Base-by-base conservation (phyloP, 2,113 vertebrate genomes). In the Tachysurus vachellii region DNA sequence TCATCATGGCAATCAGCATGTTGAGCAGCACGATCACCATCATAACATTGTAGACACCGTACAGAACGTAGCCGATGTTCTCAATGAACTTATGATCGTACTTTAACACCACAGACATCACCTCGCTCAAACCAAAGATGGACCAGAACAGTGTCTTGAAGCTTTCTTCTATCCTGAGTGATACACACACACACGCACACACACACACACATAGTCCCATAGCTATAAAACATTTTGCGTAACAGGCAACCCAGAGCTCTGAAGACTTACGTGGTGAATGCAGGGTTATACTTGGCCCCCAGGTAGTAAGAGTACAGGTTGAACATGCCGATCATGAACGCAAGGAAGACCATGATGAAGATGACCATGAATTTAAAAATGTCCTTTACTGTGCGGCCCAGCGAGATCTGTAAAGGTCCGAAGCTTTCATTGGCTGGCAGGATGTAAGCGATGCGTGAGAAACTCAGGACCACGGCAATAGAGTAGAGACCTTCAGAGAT, bases 311-410 rank as follows among this genome's bases (percentile, higher is more conserved):
- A 97, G 88, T 97, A 97, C 8, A 97, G 91, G 91, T 97, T 97
- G 92, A 97, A 97, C 97, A 97, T 97, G 80, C 97, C 97, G 83
- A 97, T 97, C 97, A 97, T 97, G 92, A 97, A 97, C 31, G 97
- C 97, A 86, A 97, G 94, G 88, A 97, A 97, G 31, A 97, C 97
- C 96, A 97, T 97, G 80, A 97, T 97, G 87, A 97, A 97, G 89
- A 97, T 96, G 90, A 97, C 97, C 97, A 97, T 97, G 91, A 97
- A 97, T 92, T 97, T 97, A 93, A 97, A 97, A 89, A 97, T 97
- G 92, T 97, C 97, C 90, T 97, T 97, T 68, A 97, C 96, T 6
- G 97, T 97, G 89, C 97, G 96, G 75, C 97, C 97, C 14, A 97
- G 95, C 5, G 97, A 97, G 91, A 97, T 97, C 93, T 97, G 96